Evolutionary conservation across 2,888 invertebrate species (phyloP).

Genomic region (Leptopilina drosophilae): DNA sequence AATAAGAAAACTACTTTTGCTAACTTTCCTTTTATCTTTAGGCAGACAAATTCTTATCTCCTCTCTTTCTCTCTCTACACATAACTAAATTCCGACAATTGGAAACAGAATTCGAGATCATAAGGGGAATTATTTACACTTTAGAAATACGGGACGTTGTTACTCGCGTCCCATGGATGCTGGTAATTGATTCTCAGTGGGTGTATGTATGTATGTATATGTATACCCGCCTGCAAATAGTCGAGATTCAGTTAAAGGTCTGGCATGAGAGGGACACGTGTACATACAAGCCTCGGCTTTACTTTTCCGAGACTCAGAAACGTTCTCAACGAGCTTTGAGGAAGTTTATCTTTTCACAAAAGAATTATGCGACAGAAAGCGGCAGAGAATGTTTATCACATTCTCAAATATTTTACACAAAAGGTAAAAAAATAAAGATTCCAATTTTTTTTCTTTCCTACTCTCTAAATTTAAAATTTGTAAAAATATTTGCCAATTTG

Average conservation of each 20-base stretch:
- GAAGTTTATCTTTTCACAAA: conserved; percentile 31
- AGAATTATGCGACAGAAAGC: not conserved
- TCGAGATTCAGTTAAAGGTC: conserved; percentile 24
- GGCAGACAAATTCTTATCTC: too few species aligned
- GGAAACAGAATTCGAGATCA: conserved; percentile 30
- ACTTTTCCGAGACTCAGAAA: conserved; percentile 12
- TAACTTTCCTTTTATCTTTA: too few species aligned
- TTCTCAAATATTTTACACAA: not conserved
- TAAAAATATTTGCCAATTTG: too few species aligned
- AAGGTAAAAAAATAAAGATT: not conserved
- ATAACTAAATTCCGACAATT: conserved; percentile 2
- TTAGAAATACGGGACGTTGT: conserved; percentile 5
- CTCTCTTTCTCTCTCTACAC: too few species aligned
- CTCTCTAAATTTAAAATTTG: too few species aligned
- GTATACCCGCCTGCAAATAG: conserved; percentile 37
- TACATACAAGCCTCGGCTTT: conserved; percentile 21
- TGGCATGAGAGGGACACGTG: conserved; percentile 17
- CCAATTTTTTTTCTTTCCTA: too few species aligned
- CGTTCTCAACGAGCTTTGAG: conserved; percentile 2
- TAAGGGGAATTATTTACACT: conserved; percentile 35
- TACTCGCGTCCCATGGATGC: conserved; percentile 6
- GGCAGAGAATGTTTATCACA: conserved; percentile 1
- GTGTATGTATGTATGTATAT: not conserved
- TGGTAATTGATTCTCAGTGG: conserved; percentile 33
- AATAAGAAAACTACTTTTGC: too few species aligned